Conservation (phyloP, 2,113 vertebrate genomes). For the Taxidea taxus region DNA sequence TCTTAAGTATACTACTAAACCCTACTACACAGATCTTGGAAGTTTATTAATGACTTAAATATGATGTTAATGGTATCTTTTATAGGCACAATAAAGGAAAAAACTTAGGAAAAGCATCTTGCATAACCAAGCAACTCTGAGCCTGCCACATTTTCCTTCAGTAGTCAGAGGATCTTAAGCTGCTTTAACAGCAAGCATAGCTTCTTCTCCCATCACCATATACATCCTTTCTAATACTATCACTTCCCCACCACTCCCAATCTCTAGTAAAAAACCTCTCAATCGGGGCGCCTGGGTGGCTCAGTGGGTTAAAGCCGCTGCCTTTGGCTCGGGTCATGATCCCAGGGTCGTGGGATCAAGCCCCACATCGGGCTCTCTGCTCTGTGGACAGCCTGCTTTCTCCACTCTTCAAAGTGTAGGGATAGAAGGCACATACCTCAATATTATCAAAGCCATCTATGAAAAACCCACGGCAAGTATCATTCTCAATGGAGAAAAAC, state of each 20-base stretch:
- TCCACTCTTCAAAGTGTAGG: no score
- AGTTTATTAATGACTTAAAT: conserved; percentile 30
- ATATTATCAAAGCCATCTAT: no score
- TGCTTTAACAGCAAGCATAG: background rate
- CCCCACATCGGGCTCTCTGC: no score
- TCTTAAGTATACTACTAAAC: background rate
- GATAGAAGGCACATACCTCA: no score
- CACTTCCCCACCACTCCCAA: background rate
- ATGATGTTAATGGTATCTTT: conserved; percentile 7
- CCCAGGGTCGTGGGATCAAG: no score
- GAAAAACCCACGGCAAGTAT: no score
- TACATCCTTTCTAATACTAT: background rate
- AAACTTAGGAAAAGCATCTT: background rate
- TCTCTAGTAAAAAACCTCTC: conserved; percentile 5
- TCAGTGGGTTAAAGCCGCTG: no score
- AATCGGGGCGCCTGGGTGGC: background rate
- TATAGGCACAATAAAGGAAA: background rate
- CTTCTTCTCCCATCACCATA: background rate
- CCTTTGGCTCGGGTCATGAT: no score
- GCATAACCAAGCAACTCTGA: background rate
- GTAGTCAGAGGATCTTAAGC: background rate
- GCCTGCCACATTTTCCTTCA: background rate
- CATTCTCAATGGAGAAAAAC: no score
- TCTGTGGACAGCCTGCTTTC: no score
- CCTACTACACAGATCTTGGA: background rate